Evolutionary conservation across 2,113 vertebrate genomes (phyloP).

Genomic region (Lucifuga dentata): DNA sequence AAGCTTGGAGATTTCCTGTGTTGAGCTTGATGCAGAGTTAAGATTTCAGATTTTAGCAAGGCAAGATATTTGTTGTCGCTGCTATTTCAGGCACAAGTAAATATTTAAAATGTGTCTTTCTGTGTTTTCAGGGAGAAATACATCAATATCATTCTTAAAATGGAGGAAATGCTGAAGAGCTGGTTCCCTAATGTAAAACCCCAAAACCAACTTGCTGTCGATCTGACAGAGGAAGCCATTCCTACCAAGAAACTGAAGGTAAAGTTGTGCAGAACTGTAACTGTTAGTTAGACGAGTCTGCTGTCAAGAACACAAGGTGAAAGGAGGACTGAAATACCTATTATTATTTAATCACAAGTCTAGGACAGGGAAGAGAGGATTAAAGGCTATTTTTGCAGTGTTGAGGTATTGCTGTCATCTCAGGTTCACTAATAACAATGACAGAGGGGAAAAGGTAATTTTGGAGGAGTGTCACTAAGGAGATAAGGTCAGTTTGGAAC

Average conservation of each 20-base stretch:
- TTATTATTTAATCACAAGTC: constrained; percentile 74
- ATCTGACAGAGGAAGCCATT: constrained; percentile 61
- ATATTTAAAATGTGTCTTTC: not conserved
- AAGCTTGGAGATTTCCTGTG: constrained; percentile 52
- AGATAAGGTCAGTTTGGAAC: constrained; percentile 54
- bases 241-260: constrained; percentile 82
- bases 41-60: constrained; percentile 31
- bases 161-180: constrained; percentile 87
- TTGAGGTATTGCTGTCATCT: constrained; percentile 58
- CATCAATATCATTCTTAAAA: constrained; percentile 83
- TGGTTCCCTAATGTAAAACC: constrained; percentile 85
- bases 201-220: constrained; percentile 57
- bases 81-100: constrained; percentile 2
- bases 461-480: constrained; percentile 48
- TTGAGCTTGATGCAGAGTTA: constrained; percentile 32
- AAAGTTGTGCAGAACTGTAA: constrained; percentile 35
- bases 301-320: constrained; percentile 44
- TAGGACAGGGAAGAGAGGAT: constrained; percentile 60
- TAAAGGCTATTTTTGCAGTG: constrained; percentile 73
- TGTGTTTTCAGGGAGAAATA: constrained; percentile 78
- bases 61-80: constrained; percentile 23
- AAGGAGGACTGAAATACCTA: constrained; percentile 52
- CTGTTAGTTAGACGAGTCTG: not conserved
- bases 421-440: constrained; percentile 72
- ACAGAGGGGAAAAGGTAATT: constrained; percentile 64